Conservation (phyloP, 1,140 invertebrate genomes). For the Drosophila guanche region DNA sequence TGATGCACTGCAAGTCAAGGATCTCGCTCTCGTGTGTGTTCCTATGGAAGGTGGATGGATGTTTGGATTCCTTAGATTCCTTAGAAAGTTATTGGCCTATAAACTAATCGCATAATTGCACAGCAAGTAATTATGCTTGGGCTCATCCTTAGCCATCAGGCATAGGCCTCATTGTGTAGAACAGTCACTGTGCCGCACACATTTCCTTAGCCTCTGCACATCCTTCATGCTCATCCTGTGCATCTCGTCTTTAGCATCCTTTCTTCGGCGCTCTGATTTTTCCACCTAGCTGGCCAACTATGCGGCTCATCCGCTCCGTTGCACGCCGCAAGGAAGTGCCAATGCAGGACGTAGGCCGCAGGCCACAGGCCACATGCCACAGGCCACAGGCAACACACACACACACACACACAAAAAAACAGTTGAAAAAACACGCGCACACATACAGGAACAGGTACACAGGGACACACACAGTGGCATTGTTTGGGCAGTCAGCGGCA, state of each 20-base stretch:
- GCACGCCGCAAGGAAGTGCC: constrained; percentile 63
- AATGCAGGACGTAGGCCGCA: constrained; percentile 40
- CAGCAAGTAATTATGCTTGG: constrained; percentile 72
- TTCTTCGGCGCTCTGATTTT: constrained; percentile 61
- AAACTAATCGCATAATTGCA: constrained; percentile 81
- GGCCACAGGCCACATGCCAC: constrained; percentile 16
- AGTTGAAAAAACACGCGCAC: constrained; percentile 30
- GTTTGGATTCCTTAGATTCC: constrained; percentile 5
- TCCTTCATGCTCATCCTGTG: constrained; percentile 4
- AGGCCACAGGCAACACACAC: constrained; percentile 34
- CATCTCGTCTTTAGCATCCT: constrained; percentile 22
- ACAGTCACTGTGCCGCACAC: constrained; percentile 37
- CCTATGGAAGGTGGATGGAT: neutral
- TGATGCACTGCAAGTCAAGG: too few relatives aligned
- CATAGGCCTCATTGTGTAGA: constrained; percentile 13
- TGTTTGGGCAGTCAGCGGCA: constrained; percentile 7
- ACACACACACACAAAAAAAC: constrained; percentile 41
- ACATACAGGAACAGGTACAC: constrained; percentile 21
- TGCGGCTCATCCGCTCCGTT: constrained; percentile 73
- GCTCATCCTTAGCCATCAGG: constrained; percentile 32
- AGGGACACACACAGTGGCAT: neutral
- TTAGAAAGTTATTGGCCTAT: constrained; percentile 77
- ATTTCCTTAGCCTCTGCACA: constrained; percentile 5
- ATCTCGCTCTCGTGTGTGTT: too few relatives aligned
- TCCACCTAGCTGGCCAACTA: constrained; percentile 76